Conservation (phyloP, 2,113 vertebrate genomes). For the Perca flavescens region DNA sequence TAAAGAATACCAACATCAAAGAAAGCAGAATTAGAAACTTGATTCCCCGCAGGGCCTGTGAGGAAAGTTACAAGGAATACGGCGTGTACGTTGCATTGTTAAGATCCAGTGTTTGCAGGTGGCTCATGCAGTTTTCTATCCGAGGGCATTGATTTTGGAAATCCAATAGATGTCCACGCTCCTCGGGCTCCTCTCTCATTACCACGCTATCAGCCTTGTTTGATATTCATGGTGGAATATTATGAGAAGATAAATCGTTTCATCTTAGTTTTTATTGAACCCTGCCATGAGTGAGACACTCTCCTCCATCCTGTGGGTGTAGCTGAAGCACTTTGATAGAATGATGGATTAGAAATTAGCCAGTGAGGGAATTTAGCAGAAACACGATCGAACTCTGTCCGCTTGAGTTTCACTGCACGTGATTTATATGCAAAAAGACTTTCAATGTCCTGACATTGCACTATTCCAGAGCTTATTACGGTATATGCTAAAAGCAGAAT, state of each 20-base stretch:
- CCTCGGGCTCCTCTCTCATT: constrained; percentile 68
- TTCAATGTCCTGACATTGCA: constrained; percentile 40
- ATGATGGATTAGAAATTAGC: constrained; percentile 78
- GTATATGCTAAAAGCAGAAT: constrained; percentile 4
- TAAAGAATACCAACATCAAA: constrained; percentile 24
- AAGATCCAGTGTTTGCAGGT: constrained; percentile 58
- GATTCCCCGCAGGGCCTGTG: constrained; percentile 23
- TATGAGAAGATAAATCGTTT: constrained; percentile 79
- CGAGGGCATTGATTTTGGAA: constrained; percentile 73
- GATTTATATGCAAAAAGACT: constrained; percentile 61
- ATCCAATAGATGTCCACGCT: constrained; percentile 67
- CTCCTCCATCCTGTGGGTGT: constrained; percentile 46
- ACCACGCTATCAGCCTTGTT: constrained; percentile 59
- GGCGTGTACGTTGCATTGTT: constrained; percentile 7
- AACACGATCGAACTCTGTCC: constrained; percentile 59
- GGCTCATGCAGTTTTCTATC: constrained; percentile 69
- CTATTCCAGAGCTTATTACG: constrained; percentile 26
- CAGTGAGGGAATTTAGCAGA: constrained; percentile 59
- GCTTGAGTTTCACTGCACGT: constrained; percentile 36
- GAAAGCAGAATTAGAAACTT: constrained; percentile 40
- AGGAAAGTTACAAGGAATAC: constrained; percentile 15
- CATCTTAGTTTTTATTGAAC: constrained; percentile 77
- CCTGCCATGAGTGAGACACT: constrained; percentile 56
- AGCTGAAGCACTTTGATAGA: constrained; percentile 51
- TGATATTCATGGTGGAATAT: constrained; percentile 79